These are phyloP conservation scores for Pomacea canaliculata DNA, from an alignment of 2,888 invertebrate species.

Conservation along the genomic window DNA sequence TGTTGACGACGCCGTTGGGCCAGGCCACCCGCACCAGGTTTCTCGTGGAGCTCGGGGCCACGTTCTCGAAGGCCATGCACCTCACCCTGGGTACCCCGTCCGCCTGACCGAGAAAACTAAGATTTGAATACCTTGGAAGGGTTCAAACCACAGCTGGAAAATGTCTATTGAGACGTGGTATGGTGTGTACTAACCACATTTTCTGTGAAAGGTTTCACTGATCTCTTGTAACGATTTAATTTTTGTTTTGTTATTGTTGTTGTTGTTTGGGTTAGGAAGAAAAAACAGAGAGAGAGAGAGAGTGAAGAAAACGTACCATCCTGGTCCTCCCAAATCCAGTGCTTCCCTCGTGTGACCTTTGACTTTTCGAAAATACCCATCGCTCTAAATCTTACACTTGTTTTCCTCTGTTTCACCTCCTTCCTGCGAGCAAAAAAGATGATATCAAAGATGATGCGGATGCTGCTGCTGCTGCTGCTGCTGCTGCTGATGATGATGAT, in stretches of 20 bases:
- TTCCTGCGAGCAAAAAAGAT: neutral
- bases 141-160: too few relatives aligned
- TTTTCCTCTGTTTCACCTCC: constrained; percentile 15
- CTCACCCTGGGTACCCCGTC: constrained; percentile 4
- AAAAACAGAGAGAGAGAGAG: too few relatives aligned
- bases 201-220: too few relatives aligned
- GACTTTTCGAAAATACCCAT: constrained; percentile 18
- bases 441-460: neutral
- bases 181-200: too few relatives aligned
- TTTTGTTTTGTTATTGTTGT: too few relatives aligned
- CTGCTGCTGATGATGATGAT: neutral
- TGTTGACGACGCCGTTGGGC: constrained; percentile 16
- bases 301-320: constrained; percentile 7
- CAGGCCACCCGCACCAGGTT: constrained; percentile 29
- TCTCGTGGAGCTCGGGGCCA: constrained; percentile 19
- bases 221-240: too few relatives aligned
- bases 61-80: constrained; percentile 11
- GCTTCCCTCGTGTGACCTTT: constrained; percentile 20
- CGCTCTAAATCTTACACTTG: constrained; percentile 11
- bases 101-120: neutral
- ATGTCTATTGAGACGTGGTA: too few relatives aligned
- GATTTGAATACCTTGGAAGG: too few relatives aligned
- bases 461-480: too few relatives aligned
- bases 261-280: too few relatives aligned
- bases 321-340: constrained; percentile 21